Conservation (phyloP, 2,113 vertebrate species). For the Tragelaphus strepsiceros region DNA sequence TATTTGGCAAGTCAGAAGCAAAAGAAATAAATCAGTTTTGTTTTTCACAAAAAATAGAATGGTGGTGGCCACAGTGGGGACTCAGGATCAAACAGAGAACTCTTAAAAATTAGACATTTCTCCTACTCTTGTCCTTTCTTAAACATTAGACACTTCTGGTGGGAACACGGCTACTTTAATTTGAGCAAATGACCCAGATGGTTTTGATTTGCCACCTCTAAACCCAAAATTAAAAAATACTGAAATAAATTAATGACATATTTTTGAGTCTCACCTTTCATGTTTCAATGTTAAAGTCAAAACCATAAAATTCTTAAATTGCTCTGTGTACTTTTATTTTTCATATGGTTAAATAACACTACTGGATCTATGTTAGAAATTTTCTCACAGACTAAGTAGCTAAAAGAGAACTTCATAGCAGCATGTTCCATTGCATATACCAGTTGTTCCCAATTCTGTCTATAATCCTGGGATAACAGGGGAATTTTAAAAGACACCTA, state of each 20-base stretch:
- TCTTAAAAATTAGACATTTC: neutral
- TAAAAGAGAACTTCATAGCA: neutral
- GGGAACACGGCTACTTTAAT: conserved; percentile 21
- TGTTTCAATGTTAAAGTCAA: conserved; percentile 35
- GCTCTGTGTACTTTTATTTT: conserved; percentile 29
- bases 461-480: neutral
- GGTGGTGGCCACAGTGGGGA: neutral
- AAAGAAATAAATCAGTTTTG: neutral
- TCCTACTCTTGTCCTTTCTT: neutral
- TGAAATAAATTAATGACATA: conserved; percentile 47
- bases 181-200: conserved; percentile 18
- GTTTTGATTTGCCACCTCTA: conserved; percentile 33
- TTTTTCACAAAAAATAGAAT: neutral
- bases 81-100: neutral
- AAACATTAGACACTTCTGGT: neutral
- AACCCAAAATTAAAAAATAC: neutral
- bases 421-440: neutral
- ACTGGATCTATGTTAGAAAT: neutral
- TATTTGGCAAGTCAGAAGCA: neutral
- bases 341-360: neutral
- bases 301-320: conserved; percentile 31
- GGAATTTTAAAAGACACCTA: neutral
- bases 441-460: neutral
- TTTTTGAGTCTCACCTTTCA: conserved; percentile 47
- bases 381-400: neutral